Evolutionary conservation across 2,797 vertebrate genomes (phyloP), one percentile per base, ranked within the genome.

Genomic region (Eulemur albifrons): DNA sequence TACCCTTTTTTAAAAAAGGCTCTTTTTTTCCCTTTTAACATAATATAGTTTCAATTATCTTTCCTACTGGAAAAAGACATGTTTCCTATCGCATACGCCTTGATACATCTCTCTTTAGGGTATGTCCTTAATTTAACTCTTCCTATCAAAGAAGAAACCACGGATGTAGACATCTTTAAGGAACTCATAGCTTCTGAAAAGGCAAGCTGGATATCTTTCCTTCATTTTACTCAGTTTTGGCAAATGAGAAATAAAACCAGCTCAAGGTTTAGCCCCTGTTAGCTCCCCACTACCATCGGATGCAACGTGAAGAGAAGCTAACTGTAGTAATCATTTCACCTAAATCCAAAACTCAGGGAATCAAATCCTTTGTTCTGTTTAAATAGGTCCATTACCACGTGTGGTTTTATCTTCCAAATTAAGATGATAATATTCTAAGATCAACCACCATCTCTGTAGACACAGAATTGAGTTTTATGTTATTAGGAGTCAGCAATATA

Each of bases 201-300:
- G 52, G 27, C 35, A 88, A 95, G 43, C 90, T 32, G 38, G 75
- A 92, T 95, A 92, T 87, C 72, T 85, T 91, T 93, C 65, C 52
- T 87, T 95, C 59, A 90, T 83, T 93, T 89, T 50, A 76, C 59
- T 84, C 43, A 81, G 69, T 97, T 96, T 54, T 81, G 23, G 30
- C 54, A 96, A 94, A 86, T 65, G 12, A 88, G 57, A 95, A 90
- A 81, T 69, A 75, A 96, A 96, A 67, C 27, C 43, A 73, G 21
- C 57, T 90, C 38, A 63, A 94, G 21, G 7, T 59, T 82, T 32
- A 88, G 50, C 27, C 65, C 52, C 80, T 65, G 32, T 38, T 45
- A 90, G 52, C 45, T 54, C 20, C 23, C 67, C 59, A 63, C 43
- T 21, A 23, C 38, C 75, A 95, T 67, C 18, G 73, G 59, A 65